Evolutionary conservation across 2,113 vertebrate species (phyloP).

Genomic region (Cavia porcellus): DNA sequence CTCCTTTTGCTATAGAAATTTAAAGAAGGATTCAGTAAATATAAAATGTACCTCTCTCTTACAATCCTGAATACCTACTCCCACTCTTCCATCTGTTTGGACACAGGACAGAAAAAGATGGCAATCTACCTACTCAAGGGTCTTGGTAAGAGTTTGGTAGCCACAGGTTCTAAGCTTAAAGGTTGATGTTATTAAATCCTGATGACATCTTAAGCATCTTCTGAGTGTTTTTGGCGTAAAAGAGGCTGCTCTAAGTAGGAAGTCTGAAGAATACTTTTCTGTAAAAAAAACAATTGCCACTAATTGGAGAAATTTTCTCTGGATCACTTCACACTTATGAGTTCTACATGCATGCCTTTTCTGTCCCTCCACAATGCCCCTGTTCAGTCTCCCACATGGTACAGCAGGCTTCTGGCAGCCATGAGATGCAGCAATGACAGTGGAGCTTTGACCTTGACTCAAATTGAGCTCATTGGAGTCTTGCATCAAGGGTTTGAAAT

Average conservation of each 20-base stretch:
- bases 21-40: slow-evolving; percentile 44
- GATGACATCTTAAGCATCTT: not conserved
- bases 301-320: not conserved
- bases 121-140: not conserved
- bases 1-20: slow-evolving; percentile 26
- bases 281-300: not conserved
- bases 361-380: not conserved
- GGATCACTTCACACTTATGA: not conserved
- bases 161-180: not conserved
- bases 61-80: not conserved
- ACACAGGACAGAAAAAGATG: slow-evolving; percentile 9
- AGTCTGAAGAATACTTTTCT: not conserved
- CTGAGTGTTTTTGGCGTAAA: not conserved
- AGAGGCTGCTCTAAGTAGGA: not conserved
- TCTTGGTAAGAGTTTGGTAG: slow-evolving; percentile 15
- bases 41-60: not conserved
- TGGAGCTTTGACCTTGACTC: not conserved
- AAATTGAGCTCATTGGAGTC: not conserved
- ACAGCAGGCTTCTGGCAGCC: not conserved
- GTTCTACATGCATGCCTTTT: not conserved
- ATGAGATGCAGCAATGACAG: not conserved
- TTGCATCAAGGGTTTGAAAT: slow-evolving; percentile 11
- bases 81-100: slow-evolving; percentile 59
- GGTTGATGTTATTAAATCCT: not conserved
- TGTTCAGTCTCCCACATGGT: not conserved